Percentiles rank a stretch among this genome's conserved stretches.
phyloP scores from a whole-genome alignment of 2,113 vertebrate genomes.

The Brachionichthys hirsutus region DNA sequence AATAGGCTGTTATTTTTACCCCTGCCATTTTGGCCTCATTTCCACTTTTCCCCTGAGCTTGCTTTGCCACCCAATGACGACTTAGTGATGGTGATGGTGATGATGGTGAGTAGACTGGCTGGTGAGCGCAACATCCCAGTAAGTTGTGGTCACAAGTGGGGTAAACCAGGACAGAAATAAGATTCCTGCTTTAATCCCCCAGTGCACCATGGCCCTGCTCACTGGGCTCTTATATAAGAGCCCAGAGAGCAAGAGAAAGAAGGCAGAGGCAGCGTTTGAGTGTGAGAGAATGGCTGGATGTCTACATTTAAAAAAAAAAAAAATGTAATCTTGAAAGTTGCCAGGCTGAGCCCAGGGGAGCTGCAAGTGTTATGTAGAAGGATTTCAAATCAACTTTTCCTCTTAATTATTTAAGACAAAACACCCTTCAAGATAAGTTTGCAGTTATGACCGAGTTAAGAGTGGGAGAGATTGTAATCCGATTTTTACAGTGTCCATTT shows the following conservation, averaged over 20 bases:
- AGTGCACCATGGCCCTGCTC: conserved; percentile 67
- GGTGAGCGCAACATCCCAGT: conserved; percentile 29
- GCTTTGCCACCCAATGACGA: conserved; percentile 60
- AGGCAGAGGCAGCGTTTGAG: conserved; percentile 43
- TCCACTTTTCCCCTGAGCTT: conserved; percentile 70
- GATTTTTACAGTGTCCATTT: conserved; percentile 2
- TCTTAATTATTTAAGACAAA: conserved; percentile 69
- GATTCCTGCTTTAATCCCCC: conserved; percentile 68
- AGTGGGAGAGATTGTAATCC: conserved; percentile 27
- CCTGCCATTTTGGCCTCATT: conserved; percentile 81
- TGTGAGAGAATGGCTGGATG: conserved; percentile 33
- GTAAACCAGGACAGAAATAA: conserved; percentile 69
- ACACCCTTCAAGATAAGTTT: conserved; percentile 43
- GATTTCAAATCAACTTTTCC: conserved; percentile 63
- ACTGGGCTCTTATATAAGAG: conserved; percentile 75
- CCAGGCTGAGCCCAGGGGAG: conserved; percentile 50
- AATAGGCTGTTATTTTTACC: conserved; percentile 82
- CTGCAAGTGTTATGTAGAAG: conserved; percentile 53
- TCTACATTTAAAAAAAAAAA: conserved; percentile 59
- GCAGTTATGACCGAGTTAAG: conserved; percentile 24
- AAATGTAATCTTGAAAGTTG: conserved; percentile 64
- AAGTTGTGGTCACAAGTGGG: conserved; percentile 50
- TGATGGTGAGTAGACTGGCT: conserved; percentile 36
- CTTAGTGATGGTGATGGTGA: conserved; percentile 44
- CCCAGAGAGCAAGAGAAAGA: conserved; percentile 57